These are phyloP conservation scores for Candidula unifasciata DNA, from an alignment of 2,888 invertebrate genomes.

Conservation along the genomic window DNA sequence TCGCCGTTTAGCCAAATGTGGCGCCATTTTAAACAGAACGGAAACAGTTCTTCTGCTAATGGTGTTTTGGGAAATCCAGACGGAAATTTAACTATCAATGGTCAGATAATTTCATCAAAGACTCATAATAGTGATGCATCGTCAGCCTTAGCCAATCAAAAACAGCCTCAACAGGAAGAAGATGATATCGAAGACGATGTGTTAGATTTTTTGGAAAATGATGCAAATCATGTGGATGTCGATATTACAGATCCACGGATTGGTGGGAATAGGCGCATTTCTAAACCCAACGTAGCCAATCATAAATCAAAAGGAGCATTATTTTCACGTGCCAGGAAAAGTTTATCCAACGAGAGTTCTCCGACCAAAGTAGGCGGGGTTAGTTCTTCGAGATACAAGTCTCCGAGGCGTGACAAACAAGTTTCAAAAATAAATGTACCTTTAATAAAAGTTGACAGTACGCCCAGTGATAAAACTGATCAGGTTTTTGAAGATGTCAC, in stretches of 20 bases:
- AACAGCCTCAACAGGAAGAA: neutral
- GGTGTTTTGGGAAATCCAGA: neutral
- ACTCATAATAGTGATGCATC: neutral
- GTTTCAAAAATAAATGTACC: conserved; percentile 13
- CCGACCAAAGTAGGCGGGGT: neutral
- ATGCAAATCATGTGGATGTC: too few species aligned
- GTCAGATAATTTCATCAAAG: neutral
- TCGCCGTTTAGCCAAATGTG: neutral
- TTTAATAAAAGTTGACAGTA: conserved; percentile 28
- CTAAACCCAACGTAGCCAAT: neutral
- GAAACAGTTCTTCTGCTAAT: neutral
- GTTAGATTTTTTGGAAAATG: neutral
- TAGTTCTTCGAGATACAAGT: conserved; percentile 5
- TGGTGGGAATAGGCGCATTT: neutral
- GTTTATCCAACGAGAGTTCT: neutral
- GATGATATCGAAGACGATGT: neutral
- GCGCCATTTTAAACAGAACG: neutral
- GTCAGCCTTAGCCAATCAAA: neutral
- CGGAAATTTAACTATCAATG: conserved; percentile 5
- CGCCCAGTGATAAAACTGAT: neutral
- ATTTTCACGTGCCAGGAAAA: neutral
- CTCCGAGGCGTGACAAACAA: conserved; percentile 17
- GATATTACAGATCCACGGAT: neutral
- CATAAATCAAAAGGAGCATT: neutral
- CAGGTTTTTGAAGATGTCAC: neutral